Base-by-base conservation (phyloP, 1,140 invertebrate species). In the Pinna nobilis region DNA sequence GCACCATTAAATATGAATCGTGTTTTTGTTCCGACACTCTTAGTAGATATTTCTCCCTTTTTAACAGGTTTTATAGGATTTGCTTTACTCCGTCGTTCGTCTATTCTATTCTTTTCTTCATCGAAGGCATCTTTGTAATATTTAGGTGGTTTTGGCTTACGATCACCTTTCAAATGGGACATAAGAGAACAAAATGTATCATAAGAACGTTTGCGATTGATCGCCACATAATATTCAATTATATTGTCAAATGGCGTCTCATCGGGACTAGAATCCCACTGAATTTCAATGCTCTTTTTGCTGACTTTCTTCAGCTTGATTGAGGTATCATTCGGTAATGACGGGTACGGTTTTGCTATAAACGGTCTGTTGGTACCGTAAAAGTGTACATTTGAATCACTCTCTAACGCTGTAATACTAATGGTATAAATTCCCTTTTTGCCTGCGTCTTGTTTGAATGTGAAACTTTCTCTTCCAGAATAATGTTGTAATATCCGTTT, bases 161-260 rank as follows among this genome's bases (percentile, higher is more conserved):
- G 30, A 49, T 86, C 81, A 20, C 82, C 80, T 9, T 68, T 57
- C 20, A 76, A 18, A 65, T 84, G 77, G 2, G 78, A 77, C 69
- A 84, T 57, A 0, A 81, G 77, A 2, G 79, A 78, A 65, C 88
- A 89, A 59, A 83, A 60, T 2, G 77, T 85, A 20, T 77, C 70
- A 63, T 82, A 88, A 57, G 84, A 82, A 25, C 69, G 65, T 11
- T 78, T 73, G 23, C 67, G 35, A 65, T 81, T 86, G 13, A 84
- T 70, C 20, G 83, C 60, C 5, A 89, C 71, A 59, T 86, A 88
- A 60, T 89, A 89, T 59, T 85, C 77, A 2, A 87, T 75, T 3
- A 75, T 37, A 59, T 75, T 75, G 37, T 60, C 73, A 37, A 55
- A 75, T 6, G 73, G 73, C 3, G 73, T 75, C 30, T 69, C 67